Evolutionary conservation across 2,888 invertebrate species (phyloP), one percentile per base, ranked within the genome.

Genomic region (Mycogona germanica): DNA sequence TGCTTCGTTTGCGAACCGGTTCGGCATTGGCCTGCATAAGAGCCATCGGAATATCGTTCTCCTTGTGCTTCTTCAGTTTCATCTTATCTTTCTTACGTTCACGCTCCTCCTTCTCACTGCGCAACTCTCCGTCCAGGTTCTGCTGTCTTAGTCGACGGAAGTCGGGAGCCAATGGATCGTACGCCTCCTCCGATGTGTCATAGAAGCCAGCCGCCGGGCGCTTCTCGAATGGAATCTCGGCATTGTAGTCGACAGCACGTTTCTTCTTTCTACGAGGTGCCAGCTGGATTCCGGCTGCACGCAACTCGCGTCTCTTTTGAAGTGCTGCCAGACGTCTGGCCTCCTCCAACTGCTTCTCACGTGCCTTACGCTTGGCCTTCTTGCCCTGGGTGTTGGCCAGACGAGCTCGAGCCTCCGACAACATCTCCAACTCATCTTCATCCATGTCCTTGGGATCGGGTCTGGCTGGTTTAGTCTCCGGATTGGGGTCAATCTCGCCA

Each of bases 371-470:
- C 61, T 77, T 77, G 2, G 77, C 77, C 62, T 78, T 77, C 62
- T 77, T 77, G 44, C 98, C 95, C 66, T 64, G 64, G 0, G 98
- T 99, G 69, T 99, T 99, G 1, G 98, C 98, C 49, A 99, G 76
- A 67, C 98, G 82, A 2, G 98, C 98, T 64, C 98, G 79, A 0
- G 98, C 98, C 73, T 99, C 98, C 0, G 96, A 96, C 59, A 99
- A 72, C 98, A 99, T 99, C 73, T 99, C 98, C 70, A 99, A 72
- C 71, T 98, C 95, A 78, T 98, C 97, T 79, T 98, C 97, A 72
- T 98, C 98, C 98, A 98, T 98, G 67, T 98, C 98, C 65, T 97
- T 92, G 2, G 97, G 97, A 74, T 98, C 98, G 1, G 98, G 98
- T 49, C 97, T 77, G 0, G 98, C 98, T 2, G 98, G 98, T 71